phyloP scores from a whole-genome alignment of 1,140 invertebrate genomes.

The Lepidurus arcticus region DNA sequence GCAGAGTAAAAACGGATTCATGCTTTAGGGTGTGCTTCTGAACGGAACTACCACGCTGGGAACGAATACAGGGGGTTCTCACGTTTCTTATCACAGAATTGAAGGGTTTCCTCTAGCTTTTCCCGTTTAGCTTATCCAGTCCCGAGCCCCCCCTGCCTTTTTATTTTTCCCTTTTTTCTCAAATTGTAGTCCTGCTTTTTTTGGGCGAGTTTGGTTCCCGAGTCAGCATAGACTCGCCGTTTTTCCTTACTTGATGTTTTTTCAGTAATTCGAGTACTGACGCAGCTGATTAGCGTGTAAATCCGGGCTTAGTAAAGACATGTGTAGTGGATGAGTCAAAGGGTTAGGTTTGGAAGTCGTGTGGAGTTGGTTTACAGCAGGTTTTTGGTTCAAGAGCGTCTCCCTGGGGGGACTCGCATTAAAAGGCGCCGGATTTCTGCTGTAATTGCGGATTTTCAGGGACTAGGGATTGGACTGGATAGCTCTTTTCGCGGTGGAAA shows the following conservation, averaged over 20 bases:
- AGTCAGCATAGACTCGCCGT: too few relatives aligned
- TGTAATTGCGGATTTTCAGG: background rate
- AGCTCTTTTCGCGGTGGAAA: slow-evolving; percentile 1
- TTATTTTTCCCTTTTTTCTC: too few relatives aligned
- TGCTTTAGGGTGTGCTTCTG: slow-evolving; percentile 14
- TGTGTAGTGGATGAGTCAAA: background rate
- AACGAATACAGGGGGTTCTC: slow-evolving; percentile 2
- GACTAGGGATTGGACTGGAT: background rate
- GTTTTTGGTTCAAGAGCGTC: background rate
- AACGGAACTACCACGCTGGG: slow-evolving; percentile 16
- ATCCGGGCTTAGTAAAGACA: too few relatives aligned
- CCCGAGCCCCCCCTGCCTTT: too few relatives aligned
- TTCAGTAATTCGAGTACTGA: too few relatives aligned
- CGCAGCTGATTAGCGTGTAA: too few relatives aligned
- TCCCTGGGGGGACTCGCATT: background rate
- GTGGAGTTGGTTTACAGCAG: background rate
- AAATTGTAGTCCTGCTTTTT: too few relatives aligned
- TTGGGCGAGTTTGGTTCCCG: too few relatives aligned
- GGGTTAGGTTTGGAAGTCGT: background rate
- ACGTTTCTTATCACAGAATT: background rate
- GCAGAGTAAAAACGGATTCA: background rate
- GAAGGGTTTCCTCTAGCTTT: background rate
- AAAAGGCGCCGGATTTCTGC: background rate
- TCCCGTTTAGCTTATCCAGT: too few relatives aligned
- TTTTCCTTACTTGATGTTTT: too few relatives aligned